These are phyloP conservation scores for Daboia siamensis DNA, from an alignment of 2,113 vertebrate species.

Conservation along the genomic window DNA sequence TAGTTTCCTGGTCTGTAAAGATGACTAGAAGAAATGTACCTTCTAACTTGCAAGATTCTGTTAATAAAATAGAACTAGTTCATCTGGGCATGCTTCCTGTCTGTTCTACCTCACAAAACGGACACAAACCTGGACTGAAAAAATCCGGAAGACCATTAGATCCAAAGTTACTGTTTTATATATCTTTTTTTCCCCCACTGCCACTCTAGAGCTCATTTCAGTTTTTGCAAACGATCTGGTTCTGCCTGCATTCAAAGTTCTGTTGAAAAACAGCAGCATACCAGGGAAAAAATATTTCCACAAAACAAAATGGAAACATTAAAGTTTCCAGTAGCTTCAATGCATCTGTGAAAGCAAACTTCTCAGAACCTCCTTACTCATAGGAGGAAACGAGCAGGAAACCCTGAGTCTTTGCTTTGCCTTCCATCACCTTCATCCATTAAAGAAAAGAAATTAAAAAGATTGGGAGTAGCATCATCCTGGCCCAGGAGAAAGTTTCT, in stretches of 20 bases:
- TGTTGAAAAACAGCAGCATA: not conserved
- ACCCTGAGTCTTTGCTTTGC: not conserved
- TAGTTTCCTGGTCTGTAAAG: not conserved
- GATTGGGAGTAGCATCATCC: not conserved
- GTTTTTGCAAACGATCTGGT: not conserved
- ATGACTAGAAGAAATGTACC: not conserved
- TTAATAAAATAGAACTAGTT: not conserved
- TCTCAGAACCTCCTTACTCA: not conserved
- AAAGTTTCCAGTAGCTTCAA: not conserved
- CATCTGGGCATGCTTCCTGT: not conserved
- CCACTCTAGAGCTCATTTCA: not conserved
- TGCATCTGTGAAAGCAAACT: not conserved
- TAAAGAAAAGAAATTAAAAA: not conserved
- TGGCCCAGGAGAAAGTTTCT: not conserved
- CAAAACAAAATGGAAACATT: not conserved
- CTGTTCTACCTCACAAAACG: not conserved
- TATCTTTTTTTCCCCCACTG: not conserved
- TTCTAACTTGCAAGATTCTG: not conserved
- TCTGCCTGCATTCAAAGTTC: constrained; percentile 11
- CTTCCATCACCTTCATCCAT: not conserved
- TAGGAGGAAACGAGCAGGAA: not conserved
- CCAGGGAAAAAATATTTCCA: not conserved
- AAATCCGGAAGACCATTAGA: not conserved
- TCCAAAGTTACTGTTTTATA: not conserved
- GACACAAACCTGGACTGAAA: not conserved